A percentile compares a stretch with the other conserved stretches of the same genome.
Conservation (phyloP, 2,113 vertebrate genomes). For the Planiliza haematocheilus region DNA sequence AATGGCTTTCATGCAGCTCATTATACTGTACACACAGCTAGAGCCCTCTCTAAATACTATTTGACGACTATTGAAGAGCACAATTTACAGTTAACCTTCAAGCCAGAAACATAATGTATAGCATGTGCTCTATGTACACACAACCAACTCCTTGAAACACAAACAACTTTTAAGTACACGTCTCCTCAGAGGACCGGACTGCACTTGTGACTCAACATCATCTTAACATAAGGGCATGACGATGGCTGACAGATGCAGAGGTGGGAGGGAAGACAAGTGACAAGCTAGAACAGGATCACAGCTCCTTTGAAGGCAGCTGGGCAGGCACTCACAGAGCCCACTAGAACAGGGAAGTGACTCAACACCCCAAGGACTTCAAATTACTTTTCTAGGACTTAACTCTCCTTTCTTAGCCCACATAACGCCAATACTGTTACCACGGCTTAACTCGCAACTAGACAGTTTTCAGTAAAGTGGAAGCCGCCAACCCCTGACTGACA, state of each 20-base stretch:
- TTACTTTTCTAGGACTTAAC: constrained; percentile 55
- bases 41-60: background rate
- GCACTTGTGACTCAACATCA: constrained; percentile 64
- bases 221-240: constrained; percentile 48
- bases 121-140: constrained; percentile 13
- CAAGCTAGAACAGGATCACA: constrained; percentile 66
- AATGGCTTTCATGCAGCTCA: no score
- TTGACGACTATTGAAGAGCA: background rate
- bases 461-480: background rate
- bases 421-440: constrained; percentile 1
- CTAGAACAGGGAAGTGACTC: constrained; percentile 67
- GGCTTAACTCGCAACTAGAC: constrained; percentile 25
- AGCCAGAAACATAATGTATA: constrained; percentile 1
- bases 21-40: background rate
- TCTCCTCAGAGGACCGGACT: background rate
- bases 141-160: background rate
- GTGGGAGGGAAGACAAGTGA: constrained; percentile 77
- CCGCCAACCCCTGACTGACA: background rate
- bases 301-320: constrained; percentile 53
- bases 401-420: constrained; percentile 31
- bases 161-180: background rate
- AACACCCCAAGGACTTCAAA: constrained; percentile 45
- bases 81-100: background rate
- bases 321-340: constrained; percentile 33
- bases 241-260: constrained; percentile 69